Evolutionary conservation across 2,797 vertebrate genomes (phyloP).

Genomic region (Anomalospiza imberbis): DNA sequence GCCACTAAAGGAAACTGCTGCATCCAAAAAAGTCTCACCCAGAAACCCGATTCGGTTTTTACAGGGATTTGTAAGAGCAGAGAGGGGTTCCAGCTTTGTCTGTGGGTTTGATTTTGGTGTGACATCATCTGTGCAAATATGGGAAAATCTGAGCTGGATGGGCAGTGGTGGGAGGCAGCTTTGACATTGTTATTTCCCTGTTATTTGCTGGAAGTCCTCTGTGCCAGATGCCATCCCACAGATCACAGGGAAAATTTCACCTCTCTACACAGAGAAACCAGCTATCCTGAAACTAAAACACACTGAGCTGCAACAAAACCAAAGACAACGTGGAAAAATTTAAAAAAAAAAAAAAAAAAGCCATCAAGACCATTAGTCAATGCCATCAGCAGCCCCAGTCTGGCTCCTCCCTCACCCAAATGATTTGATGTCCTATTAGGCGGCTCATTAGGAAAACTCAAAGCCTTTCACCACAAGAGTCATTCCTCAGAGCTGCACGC

Average conservation of each 20-base stretch:
- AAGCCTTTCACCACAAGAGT: not conserved
- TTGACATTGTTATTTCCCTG: not conserved
- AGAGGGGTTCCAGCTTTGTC: not conserved
- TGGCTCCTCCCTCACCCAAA: constrained; percentile 33
- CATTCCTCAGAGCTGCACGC: not conserved
- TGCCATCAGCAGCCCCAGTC: not conserved
- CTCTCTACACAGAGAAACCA: not conserved
- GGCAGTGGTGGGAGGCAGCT: not conserved
- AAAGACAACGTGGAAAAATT: not conserved
- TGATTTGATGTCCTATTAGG: constrained; percentile 32
- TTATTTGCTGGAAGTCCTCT: not conserved
- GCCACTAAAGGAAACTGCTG: constrained; percentile 37
- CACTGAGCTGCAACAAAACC: not conserved
- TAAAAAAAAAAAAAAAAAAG: not conserved
- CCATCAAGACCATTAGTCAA: not conserved
- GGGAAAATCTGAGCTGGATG: constrained; percentile 33
- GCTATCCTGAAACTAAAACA: not conserved
- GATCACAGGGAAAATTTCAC: not conserved
- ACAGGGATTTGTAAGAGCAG: constrained; percentile 18
- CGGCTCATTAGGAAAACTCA: constrained; percentile 37
- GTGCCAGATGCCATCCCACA: not conserved
- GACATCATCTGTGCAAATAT: constrained; percentile 42
- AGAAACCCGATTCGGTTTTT: constrained; percentile 38
- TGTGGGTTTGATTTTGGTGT: not conserved
- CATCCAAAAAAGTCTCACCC: constrained; percentile 39